phyloP scores from a whole-genome alignment of 2,113 vertebrate species.

The Hydrolagus affinis region DNA sequence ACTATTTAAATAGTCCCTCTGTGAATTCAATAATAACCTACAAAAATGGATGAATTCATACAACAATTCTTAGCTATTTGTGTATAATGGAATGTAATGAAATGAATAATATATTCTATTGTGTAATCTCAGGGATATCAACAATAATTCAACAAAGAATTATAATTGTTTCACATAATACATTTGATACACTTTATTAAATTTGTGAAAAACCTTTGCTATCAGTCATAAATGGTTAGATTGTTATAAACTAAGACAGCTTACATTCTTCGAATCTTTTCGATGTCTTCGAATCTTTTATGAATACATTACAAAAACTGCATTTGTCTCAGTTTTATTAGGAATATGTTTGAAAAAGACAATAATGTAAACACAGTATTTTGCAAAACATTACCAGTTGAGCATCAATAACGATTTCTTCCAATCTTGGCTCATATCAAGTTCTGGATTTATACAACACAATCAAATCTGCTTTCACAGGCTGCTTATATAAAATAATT shows the following conservation, averaged over 20 bases:
- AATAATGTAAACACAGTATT: no score
- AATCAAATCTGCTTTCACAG: no score
- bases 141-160: neutral
- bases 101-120: neutral
- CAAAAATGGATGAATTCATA: neutral
- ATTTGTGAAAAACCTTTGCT: slow-evolving; percentile 5
- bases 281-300: neutral
- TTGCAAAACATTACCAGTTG: no score
- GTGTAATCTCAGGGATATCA: neutral
- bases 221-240: neutral
- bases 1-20: neutral
- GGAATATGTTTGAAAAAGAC: no score
- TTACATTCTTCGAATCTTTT: neutral
- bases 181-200: neutral
- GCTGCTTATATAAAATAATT: no score
- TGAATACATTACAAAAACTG: neutral
- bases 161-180: neutral
- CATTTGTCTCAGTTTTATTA: no score
- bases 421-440: no score
- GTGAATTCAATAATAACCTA: neutral
- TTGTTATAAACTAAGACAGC: neutral
- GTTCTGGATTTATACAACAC: no score
- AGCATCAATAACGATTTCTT: no score
- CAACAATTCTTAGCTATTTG: neutral
- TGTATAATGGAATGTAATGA: neutral